Conservation (phyloP, 2,113 vertebrate species). For the Centropristis striata region DNA sequence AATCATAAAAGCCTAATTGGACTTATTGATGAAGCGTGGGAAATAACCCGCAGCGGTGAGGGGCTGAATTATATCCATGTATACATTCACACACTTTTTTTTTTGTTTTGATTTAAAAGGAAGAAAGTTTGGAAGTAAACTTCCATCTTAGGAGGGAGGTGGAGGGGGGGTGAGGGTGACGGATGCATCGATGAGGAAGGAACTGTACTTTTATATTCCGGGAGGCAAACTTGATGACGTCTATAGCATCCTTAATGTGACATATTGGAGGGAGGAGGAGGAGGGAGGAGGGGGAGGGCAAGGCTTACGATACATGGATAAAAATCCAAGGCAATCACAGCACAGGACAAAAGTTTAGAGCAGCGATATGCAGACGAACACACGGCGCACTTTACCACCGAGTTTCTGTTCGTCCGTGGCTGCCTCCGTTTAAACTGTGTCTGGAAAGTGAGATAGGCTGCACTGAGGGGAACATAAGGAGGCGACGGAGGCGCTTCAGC, state of each 20-base stretch:
- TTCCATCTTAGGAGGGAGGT: conserved; percentile 86
- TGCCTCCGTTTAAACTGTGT: conserved; percentile 78
- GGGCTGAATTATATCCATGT: conserved; percentile 24
- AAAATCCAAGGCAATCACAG: conserved; percentile 94
- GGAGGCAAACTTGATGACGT: conserved; percentile 99
- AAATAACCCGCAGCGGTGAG: neutral
- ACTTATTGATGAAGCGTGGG: conserved; percentile 47
- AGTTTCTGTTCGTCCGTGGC: conserved; percentile 82
- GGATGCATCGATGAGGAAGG: conserved; percentile 93
- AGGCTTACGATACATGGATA: conserved; percentile 93
- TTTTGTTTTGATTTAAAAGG: conserved; percentile 5
- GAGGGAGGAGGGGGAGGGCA: conserved; percentile 89
- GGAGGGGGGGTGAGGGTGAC: conserved; percentile 78
- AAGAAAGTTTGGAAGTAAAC: conserved; percentile 85
- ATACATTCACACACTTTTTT: conserved; percentile 45
- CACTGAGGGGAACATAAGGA: conserved; percentile 85
- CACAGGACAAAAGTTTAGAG: conserved; percentile 91
- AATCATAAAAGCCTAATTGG: conserved; percentile 57
- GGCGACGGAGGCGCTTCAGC: conserved; percentile 88
- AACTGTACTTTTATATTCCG: conserved; percentile 95
- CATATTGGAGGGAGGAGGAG: conserved; percentile 89
- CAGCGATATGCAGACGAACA: conserved; percentile 90
- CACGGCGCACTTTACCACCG: conserved; percentile 83
- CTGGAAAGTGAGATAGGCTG: conserved; percentile 85
- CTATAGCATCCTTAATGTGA: conserved; percentile 98